Conservation (phyloP, 2,888 invertebrate species). For the Cerceris rybyensis region DNA sequence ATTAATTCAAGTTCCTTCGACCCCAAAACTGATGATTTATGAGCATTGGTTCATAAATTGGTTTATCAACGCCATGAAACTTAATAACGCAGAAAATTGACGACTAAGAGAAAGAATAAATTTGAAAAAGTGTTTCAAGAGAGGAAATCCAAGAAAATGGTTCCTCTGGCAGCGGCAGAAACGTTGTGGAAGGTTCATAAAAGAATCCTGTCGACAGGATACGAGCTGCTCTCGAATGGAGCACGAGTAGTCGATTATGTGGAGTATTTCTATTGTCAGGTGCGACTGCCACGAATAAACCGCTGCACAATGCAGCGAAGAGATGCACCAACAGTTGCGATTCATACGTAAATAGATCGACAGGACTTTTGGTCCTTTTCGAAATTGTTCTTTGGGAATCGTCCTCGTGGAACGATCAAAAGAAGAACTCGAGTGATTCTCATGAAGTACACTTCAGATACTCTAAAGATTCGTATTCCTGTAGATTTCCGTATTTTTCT, state of each 20-base stretch:
- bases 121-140: too few species aligned
- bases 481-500: too few species aligned
- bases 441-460: background rate
- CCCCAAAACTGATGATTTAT: too few species aligned
- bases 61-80: too few species aligned
- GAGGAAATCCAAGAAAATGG: too few species aligned
- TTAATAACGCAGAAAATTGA: too few species aligned
- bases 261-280: conserved; percentile 40
- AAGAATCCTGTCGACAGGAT: background rate
- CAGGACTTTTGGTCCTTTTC: conserved; percentile 12
- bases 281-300: conserved; percentile 25
- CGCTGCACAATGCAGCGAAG: conserved; percentile 32
- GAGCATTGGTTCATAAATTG: too few species aligned
- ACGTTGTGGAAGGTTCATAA: background rate
- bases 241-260: conserved; percentile 9
- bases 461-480: background rate
- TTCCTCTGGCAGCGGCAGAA: too few species aligned
- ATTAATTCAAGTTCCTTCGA: too few species aligned
- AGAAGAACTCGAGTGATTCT: background rate
- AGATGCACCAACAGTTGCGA: conserved; percentile 36
- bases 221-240: conserved; percentile 7
- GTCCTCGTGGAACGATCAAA: conserved; percentile 22
- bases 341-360: conserved; percentile 35
- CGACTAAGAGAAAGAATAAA: too few species aligned
- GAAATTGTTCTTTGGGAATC: conserved; percentile 25